A percentile compares a stretch with the other conserved stretches of the same genome.
Conservation (phyloP, 2,888 invertebrate genomes). For the Odontocolon sp. region DNA sequence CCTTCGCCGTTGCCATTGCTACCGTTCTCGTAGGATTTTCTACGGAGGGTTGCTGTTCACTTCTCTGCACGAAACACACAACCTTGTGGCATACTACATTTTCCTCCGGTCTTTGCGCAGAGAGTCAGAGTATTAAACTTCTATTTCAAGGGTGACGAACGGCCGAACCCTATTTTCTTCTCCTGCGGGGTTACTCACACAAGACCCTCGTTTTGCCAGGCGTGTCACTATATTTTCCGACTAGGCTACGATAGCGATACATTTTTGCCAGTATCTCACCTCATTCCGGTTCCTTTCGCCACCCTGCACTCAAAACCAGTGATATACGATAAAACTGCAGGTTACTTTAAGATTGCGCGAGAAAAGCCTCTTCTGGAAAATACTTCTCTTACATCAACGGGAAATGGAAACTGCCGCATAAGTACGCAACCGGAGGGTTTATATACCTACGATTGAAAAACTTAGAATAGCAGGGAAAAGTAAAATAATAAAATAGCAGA, state of each 20-base stretch:
- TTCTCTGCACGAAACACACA: not conserved
- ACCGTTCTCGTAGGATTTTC: slow-evolving; percentile 12
- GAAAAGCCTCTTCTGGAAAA: not conserved
- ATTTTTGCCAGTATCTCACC: slow-evolving; percentile 20
- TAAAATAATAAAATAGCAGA: no score
- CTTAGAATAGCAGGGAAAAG: no score
- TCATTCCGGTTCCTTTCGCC: not conserved
- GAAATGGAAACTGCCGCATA: no score
- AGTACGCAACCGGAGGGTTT: no score
- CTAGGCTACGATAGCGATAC: not conserved
- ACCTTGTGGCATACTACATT: not conserved
- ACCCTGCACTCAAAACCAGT: not conserved
- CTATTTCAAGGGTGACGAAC: slow-evolving; percentile 1
- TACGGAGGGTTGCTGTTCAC: not conserved
- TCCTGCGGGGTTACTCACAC: not conserved
- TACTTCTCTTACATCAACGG: no score
- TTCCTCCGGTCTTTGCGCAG: not conserved
- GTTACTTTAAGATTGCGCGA: not conserved
- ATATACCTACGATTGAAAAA: no score
- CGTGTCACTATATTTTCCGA: slow-evolving; percentile 4
- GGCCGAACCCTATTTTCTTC: slow-evolving; percentile 5
- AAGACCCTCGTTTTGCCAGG: not conserved
- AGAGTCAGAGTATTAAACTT: slow-evolving; percentile 13
- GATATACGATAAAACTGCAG: not conserved
- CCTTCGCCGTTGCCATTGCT: not conserved